These are phyloP conservation scores for Bergia puertoricense DNA, from an alignment of 92 coral and sea anemone genomes.

Conservation along the genomic window DNA sequence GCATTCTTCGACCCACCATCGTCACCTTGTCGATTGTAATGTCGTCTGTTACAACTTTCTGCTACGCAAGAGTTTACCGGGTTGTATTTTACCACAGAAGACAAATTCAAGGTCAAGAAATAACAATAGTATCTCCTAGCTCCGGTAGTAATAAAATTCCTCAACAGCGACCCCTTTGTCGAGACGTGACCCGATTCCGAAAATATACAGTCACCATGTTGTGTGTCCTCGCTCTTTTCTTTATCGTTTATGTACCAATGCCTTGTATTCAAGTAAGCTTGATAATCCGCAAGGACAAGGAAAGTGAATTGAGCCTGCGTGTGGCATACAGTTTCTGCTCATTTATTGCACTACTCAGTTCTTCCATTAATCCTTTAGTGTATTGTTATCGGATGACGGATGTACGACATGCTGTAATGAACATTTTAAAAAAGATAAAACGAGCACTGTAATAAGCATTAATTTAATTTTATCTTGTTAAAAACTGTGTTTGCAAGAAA, in stretches of 20 bases:
- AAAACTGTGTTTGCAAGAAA: too few species aligned
- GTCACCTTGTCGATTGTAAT: not conserved
- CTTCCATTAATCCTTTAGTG: not conserved
- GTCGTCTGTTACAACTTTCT: not conserved
- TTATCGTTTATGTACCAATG: not conserved
- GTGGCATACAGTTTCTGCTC: conserved; percentile 1
- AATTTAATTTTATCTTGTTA: too few species aligned
- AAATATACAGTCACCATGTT: not conserved
- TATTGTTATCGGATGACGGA: conserved; percentile 21
- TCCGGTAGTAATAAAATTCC: not conserved
- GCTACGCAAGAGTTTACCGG: not conserved
- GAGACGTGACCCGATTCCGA: not conserved
- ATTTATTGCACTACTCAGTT: not conserved
- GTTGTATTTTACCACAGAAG: not conserved
- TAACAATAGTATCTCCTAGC: not conserved
- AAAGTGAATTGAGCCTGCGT: not conserved
- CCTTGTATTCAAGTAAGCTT: not conserved
- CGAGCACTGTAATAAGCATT: not conserved
- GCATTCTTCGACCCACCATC: not conserved
- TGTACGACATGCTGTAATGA: not conserved
- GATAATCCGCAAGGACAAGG: not conserved
- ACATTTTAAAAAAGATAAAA: not conserved
- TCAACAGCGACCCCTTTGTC: not conserved
- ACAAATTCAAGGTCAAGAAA: conserved; percentile 11
- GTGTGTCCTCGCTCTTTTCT: not conserved